Evolutionary conservation across 2,113 vertebrate species (phyloP), one percentile per base, ranked within the genome.

Genomic region (Actinemys pallida): DNA sequence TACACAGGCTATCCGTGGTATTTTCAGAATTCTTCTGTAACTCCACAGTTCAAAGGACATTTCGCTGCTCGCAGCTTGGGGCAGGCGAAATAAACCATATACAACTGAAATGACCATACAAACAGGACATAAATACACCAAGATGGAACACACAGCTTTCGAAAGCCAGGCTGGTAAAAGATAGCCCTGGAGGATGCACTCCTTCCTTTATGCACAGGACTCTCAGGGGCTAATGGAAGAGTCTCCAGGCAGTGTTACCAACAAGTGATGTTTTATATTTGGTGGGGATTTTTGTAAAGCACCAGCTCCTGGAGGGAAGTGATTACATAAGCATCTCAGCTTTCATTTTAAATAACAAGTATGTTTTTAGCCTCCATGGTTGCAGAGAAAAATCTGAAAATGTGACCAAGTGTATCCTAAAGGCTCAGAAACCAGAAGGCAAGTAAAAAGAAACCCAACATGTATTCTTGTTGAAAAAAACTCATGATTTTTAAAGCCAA

Each of bases 51-150:
- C n/a, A 20, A 39, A 39, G n/a, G n/a, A 22, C n/a, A 20, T 72
- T 89, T 88, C 84, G 76, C 75, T 92, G 81, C 57, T 90, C 89
- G 42, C 57, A 52, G 11, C 78, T 90, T 95, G 62, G 85, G 85
- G 78, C 94, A 91, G 89, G 84, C 81, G 76, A 96, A 95, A 93
- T 17, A 57, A 91, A 94, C 93, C 83, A 82, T 90, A 81, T 62
- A 49, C 81, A 92, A 72, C 69, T 89, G 96, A 95, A 89, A 90
- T 93, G 89, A 25, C 89, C 84, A 79, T 91, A 80, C 89, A 93
- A 94, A 93, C 89, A 90, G 93, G 85, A 62, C n/a, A n/a, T 83
- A 89, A 31, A 84, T 90, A 42, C n/a, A 87, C 50, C 10, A 91
- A 97, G 45, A 10, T 72, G 65, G 86, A 95, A 54, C 62, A 25